phyloP scores from a whole-genome alignment of 2,113 vertebrate species.

The Sinocyclocheilus anshuiensis region DNA sequence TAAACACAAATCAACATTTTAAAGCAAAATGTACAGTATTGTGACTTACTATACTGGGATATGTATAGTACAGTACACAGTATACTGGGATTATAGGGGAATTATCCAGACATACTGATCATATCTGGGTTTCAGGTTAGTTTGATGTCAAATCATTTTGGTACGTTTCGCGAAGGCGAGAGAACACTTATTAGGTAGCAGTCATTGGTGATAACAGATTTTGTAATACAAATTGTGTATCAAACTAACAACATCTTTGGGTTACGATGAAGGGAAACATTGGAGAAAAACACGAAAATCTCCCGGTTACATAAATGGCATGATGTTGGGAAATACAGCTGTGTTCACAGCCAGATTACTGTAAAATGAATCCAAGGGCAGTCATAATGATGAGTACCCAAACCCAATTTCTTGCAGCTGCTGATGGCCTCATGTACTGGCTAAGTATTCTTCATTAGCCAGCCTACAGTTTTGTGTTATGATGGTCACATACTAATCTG shows the following conservation, averaged over 20 bases:
- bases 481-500: neutral
- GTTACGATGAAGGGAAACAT: neutral
- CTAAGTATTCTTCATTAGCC: slow-evolving; percentile 13
- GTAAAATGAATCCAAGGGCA: neutral
- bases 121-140: neutral
- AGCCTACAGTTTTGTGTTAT: neutral
- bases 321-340: neutral
- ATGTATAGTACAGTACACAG: neutral
- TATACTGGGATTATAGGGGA: neutral
- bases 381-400: neutral
- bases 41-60: neutral
- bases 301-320: neutral
- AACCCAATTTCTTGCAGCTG: neutral
- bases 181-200: neutral
- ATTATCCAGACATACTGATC: neutral
- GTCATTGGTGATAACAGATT: neutral
- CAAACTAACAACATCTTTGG: neutral
- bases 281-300: neutral
- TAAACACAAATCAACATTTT: neutral
- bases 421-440: neutral
- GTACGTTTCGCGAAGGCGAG: neutral
- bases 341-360: neutral
- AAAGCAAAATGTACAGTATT: neutral
- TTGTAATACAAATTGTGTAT: neutral
- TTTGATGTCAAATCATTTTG: neutral